These are phyloP conservation scores for Diarsia brunnea DNA, from an alignment of 2,888 invertebrate genomes.

Conservation along the genomic window DNA sequence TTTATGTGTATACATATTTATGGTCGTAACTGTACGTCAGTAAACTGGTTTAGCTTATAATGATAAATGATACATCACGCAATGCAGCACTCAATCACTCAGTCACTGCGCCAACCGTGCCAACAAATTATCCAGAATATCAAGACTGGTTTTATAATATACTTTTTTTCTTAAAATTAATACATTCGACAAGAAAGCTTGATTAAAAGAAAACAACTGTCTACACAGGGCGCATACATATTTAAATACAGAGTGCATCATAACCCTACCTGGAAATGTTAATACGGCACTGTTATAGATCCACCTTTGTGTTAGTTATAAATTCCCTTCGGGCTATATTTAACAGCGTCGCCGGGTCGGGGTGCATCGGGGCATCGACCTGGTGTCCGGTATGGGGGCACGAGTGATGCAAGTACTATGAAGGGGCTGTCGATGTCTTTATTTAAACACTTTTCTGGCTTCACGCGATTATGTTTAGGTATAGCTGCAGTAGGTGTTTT, in stretches of 20 bases:
- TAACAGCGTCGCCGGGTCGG: background rate
- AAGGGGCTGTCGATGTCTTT: background rate
- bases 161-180: too few relatives aligned
- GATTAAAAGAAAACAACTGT: constrained; percentile 9
- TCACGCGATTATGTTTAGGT: background rate
- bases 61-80: too few relatives aligned
- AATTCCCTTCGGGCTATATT: constrained; percentile 21
- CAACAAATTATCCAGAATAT: background rate
- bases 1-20: too few relatives aligned
- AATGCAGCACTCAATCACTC: too few relatives aligned
- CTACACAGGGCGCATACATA: constrained; percentile 18
- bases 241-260: constrained; percentile 32
- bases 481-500: background rate
- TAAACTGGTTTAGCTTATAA: too few relatives aligned
- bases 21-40: too few relatives aligned
- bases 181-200: too few relatives aligned
- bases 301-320: background rate
- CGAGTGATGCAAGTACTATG: background rate
- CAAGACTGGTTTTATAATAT: background rate
- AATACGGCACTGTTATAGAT: constrained; percentile 9
- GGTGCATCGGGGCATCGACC: constrained; percentile 19
- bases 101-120: too few relatives aligned
- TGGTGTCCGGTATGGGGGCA: background rate
- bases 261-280: constrained; percentile 27
- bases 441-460: constrained; percentile 7